Conservation (phyloP, 2,113 vertebrate species). For the Cyanistes caeruleus region DNA sequence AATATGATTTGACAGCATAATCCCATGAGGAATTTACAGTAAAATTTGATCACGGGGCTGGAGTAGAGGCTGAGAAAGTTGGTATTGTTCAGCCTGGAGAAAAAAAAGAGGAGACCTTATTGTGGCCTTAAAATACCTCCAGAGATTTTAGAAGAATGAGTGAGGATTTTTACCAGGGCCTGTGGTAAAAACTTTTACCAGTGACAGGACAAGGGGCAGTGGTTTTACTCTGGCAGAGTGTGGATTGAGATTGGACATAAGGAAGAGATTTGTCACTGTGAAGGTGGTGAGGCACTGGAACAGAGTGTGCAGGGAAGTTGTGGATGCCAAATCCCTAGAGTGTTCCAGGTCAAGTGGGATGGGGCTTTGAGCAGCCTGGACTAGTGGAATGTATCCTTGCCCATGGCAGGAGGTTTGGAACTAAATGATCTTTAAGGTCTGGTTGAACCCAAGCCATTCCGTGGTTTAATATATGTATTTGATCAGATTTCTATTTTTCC, state of each 20-base stretch:
- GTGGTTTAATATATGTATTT: background rate
- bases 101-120: background rate
- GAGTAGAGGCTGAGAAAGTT: background rate
- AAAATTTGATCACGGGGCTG: background rate
- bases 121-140: background rate
- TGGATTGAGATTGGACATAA: accelerated
- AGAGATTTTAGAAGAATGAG: background rate
- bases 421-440: background rate
- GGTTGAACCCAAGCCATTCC: background rate
- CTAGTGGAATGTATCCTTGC: background rate
- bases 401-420: background rate
- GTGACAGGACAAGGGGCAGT: accelerated
- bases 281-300: background rate
- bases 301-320: background rate
- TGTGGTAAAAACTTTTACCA: background rate
- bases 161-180: background rate
- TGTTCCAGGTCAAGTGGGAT: background rate
- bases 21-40: background rate
- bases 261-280: accelerated
- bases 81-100: background rate
- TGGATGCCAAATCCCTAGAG: background rate
- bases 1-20: background rate
- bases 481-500: background rate
- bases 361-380: background rate
- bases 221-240: background rate